A percentile compares a stretch with the other conserved stretches of the same genome.
Evolutionary conservation across 2,888 invertebrate genomes (phyloP).

Genomic region (Polyommatus icarus): DNA sequence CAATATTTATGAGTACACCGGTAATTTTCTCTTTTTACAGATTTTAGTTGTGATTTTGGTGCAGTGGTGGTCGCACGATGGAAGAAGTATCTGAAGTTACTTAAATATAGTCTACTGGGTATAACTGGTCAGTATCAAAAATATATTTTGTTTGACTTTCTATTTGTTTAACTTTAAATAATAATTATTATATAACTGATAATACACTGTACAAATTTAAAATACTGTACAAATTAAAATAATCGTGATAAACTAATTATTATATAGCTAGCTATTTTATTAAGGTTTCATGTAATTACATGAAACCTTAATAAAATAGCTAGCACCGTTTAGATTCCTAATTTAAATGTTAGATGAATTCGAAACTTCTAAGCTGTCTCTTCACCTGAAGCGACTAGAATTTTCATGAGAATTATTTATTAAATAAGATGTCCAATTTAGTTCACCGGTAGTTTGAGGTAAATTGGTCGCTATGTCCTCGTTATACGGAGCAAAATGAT

Average conservation of each 20-base stretch:
- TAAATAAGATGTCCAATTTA: slow-evolving; percentile 21
- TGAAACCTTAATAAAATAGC: background rate
- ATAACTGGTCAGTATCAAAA: background rate
- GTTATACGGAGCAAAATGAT: slow-evolving; percentile 32
- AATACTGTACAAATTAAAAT: background rate
- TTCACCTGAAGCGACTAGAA: slow-evolving; percentile 17
- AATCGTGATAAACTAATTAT: background rate
- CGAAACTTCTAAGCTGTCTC: slow-evolving; percentile 13
- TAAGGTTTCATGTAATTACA: too few species aligned
- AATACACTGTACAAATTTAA: background rate
- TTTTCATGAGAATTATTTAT: slow-evolving; percentile 30
- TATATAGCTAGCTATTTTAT: too few species aligned
- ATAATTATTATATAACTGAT: background rate
- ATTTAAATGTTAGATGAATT: slow-evolving; percentile 17
- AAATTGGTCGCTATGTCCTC: slow-evolving; percentile 10
- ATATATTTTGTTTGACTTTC: background rate
- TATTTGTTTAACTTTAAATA: background rate
- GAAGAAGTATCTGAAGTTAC: slow-evolving; percentile 27
- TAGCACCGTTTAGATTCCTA: background rate
- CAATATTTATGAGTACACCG: slow-evolving; percentile 68
- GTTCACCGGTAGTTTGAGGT: background rate
- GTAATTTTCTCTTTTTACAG: slow-evolving; percentile 48
- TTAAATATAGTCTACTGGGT: background rate
- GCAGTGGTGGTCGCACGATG: slow-evolving; percentile 45
- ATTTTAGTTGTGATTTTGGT: slow-evolving; percentile 56